These are phyloP conservation scores for Rugalucina vietnamica DNA, from an alignment of 2,888 invertebrate genomes.

Conservation along the genomic window DNA sequence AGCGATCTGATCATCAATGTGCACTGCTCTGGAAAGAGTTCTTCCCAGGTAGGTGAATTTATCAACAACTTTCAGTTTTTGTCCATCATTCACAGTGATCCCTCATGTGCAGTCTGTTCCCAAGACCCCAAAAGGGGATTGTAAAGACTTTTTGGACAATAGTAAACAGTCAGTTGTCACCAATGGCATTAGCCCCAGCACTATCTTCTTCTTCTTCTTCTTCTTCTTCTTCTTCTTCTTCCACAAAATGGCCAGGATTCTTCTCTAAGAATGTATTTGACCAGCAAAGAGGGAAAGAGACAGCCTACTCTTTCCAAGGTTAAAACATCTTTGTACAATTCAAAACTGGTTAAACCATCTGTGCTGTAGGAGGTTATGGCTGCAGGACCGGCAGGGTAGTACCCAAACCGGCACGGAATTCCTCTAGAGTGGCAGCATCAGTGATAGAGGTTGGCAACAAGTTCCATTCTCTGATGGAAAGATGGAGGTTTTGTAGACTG, in stretches of 20 bases:
- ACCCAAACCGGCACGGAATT: not conserved
- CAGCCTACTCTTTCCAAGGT: not conserved
- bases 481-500: not conserved
- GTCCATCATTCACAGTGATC: no score
- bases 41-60: no score
- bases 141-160: no score
- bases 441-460: not conserved
- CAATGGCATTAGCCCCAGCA: no score
- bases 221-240: slow-evolving; percentile 8
- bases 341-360: not conserved
- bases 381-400: not conserved
- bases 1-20: no score
- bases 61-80: no score
- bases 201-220: no score
- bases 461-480: not conserved
- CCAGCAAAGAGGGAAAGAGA: not conserved
- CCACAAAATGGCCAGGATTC: not conserved
- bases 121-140: no score
- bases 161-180: no score
- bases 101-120: no score
- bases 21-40: no score
- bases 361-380: not conserved
- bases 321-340: not conserved
- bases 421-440: not conserved
- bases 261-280: slow-evolving; percentile 2